Evolutionary conservation across 2,888 invertebrate species (phyloP).

Genomic region (Lysandra coridon): DNA sequence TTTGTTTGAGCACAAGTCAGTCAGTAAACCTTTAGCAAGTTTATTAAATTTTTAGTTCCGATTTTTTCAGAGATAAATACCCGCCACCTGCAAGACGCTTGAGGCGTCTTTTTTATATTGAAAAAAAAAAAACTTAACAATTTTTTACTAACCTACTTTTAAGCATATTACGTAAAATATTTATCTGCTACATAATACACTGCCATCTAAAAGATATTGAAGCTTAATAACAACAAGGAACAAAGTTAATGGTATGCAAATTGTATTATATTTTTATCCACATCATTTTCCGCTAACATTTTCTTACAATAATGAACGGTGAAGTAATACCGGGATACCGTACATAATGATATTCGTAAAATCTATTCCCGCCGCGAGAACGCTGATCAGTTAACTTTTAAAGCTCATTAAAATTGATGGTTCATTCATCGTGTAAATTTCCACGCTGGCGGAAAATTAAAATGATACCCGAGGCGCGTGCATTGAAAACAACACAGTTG

Average conservation of each 20-base stretch:
- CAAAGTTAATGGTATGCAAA: constrained; percentile 9
- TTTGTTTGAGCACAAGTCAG: no score
- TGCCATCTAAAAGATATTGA: background rate
- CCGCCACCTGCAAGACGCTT: no score
- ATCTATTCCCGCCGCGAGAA: constrained; percentile 44
- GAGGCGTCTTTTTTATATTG: no score
- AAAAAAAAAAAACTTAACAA: no score
- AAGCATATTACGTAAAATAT: background rate
- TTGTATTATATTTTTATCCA: constrained; percentile 6
- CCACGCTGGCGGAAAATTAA: constrained; percentile 77
- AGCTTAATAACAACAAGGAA: background rate
- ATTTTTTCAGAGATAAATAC: no score
- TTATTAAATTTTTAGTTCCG: no score
- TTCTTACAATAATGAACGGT: constrained; percentile 1
- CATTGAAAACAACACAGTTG: constrained; percentile 28
- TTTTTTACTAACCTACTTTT: background rate
- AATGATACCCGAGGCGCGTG: constrained; percentile 69
- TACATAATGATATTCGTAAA: constrained; percentile 42
- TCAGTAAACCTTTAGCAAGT: no score
- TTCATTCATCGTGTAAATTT: constrained; percentile 75
- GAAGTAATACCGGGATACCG: constrained; percentile 15
- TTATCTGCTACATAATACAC: background rate
- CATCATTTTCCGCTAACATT: background rate
- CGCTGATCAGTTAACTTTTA: constrained; percentile 75
- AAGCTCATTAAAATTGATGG: constrained; percentile 79